Evolutionary conservation across 2,113 vertebrate genomes (phyloP).

Genomic region (Vulpes vulpes): DNA sequence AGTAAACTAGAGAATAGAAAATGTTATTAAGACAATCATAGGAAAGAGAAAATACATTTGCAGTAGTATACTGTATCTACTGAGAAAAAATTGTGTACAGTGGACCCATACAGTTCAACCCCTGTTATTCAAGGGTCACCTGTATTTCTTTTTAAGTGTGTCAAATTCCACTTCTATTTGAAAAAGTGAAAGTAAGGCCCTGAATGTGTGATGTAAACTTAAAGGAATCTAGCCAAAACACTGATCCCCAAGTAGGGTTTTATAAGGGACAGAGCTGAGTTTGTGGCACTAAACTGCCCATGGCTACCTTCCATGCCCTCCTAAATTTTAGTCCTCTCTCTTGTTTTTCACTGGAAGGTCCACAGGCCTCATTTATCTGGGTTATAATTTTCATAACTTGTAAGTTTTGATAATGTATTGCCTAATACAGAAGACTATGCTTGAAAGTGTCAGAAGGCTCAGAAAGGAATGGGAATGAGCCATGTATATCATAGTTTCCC

Average conservation of each 20-base stretch:
- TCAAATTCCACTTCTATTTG: constrained; percentile 48
- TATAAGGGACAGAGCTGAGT: neutral
- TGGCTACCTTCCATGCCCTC: neutral
- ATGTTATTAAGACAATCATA: neutral
- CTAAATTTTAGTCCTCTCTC: neutral
- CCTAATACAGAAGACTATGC: neutral
- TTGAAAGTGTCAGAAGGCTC: constrained; percentile 35
- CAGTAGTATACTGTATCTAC: neutral
- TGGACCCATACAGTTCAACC: neutral
- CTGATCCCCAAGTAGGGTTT: neutral
- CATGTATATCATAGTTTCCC: neutral
- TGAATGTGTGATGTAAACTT: neutral
- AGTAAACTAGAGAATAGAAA: neutral
- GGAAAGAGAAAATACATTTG: neutral
- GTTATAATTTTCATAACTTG: constrained; percentile 40
- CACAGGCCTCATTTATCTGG: constrained; percentile 25
- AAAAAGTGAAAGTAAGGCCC: neutral
- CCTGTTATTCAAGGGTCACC: neutral
- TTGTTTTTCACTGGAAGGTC: constrained; percentile 32
- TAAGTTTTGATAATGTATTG: constrained; percentile 44
- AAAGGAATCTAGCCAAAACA: constrained; percentile 10
- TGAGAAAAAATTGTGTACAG: neutral
- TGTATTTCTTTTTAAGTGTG: constrained; percentile 60
- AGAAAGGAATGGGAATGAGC: neutral
- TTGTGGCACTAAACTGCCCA: neutral